Base-by-base conservation (phyloP, 1,140 invertebrate genomes). In the Arctopsyche grandis region DNA sequence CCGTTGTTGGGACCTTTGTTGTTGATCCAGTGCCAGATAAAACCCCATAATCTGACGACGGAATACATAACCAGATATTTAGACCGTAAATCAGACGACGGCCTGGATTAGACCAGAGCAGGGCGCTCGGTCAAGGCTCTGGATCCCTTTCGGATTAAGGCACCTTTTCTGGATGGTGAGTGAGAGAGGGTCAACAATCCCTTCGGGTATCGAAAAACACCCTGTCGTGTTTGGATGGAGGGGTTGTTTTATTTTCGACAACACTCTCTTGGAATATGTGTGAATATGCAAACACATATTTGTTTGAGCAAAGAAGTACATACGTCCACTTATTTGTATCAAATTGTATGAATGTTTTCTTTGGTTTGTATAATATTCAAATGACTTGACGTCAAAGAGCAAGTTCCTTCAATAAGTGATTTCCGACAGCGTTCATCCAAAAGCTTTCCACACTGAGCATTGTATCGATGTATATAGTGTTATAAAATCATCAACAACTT, bases 11-110 rank as follows among this genome's bases (percentile, higher is more conserved):
- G 22, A 16, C 63, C 63, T 26, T 66, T 38, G 29, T 26, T 22
- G 21, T 26, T 66, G 63, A 66, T 66, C 63, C 63, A 12, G 63
- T 21, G 63, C 9, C 0, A 9, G 63, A 66, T 66, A 66, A 66
- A 66, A 66, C 63, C 63, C 63, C 24, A 22, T 66, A 66, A 66
- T 66, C 63, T 66, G 63, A 66, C 63, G 63, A 66, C 63, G 63
- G 63, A 66, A 66, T 66, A 66, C 63, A 22, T 66, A 66, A 66
- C 63, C 63, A 66, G 63, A 66, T 66, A 66, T 66, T 66, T 66
- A 21, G 63, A 66, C 63, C 63, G 63, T 66, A 66, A 66, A 66
- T 66, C 63, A 66, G 21, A 29, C 19, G 63, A 22, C 63, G 24
- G 24, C 63, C 14, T 3, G 63, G 63, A 66, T 66, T 66, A 60